Base-by-base conservation (phyloP, 2,113 vertebrate genomes). In the Callithrix jacchus region DNA sequence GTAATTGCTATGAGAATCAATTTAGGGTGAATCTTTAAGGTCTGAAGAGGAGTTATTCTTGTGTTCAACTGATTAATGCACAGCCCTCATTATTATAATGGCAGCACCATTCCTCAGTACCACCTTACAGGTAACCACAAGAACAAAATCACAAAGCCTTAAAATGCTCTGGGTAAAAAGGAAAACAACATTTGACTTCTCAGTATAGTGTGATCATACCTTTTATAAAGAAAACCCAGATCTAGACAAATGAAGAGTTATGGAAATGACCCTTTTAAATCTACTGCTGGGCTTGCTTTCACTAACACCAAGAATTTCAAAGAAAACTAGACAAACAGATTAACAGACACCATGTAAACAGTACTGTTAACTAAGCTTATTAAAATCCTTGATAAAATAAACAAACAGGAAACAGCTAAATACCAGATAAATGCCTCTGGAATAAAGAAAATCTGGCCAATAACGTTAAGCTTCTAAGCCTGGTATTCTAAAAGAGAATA, bases 1-100 rank as follows among this genome's bases (percentile, higher is more conserved):
- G 93, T 96, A 95, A 95, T 68, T 91, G 56, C 11, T 95, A 13
- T 96, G 89, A 96, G 97, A 96, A 95, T 94, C 94, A 97, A 95
- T 71, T 94, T 66, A 96, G 74, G 66, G 21, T 91, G 30, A 96
- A 30, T 77, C n/a, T 94, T 97, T 77, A 87, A 70, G n/a, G 56
- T 89, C n/a, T 86, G 18, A 96, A 97, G 40, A 86, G 66, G 96
- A 96, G 66, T 64, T 82, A 86, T 87, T 91, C 56, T 87, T 95
- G 18, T 82, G 27, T 89, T 89, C 87, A 95, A 87, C 42, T 93
- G 89, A 97, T 82, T 87, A 61, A 95, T 37, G 35, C 37, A 89
- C 30, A 93, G 64, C 30, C 89, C 64, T 95, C 58, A 95, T 94
- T 90, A 97, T 45, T 86, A 66, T 27, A 95, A 2, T 77, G 68